Percentiles rank a stretch among this genome's conserved stretches.
Conservation (phyloP, 2,888 invertebrate species). For the Hedya salicella region DNA sequence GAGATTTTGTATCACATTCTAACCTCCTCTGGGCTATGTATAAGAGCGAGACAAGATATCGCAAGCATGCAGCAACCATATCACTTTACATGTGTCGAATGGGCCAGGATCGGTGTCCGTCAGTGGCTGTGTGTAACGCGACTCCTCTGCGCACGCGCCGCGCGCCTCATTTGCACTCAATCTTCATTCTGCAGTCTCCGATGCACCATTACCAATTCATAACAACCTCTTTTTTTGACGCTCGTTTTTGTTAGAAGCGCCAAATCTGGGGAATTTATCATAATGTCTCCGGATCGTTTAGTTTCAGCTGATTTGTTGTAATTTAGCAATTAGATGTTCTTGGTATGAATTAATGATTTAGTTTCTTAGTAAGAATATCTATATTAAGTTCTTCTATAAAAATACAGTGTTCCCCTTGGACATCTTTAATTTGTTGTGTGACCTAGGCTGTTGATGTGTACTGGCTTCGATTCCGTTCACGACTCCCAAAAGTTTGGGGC, state of each 20-base stretch:
- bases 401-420: too few species aligned
- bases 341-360: constrained; percentile 14
- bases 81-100: constrained; percentile 10
- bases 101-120: constrained; percentile 49
- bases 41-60: not conserved
- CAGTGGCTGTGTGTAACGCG: constrained; percentile 59
- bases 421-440: too few species aligned
- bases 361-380: not conserved
- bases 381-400: too few species aligned
- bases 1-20: not conserved
- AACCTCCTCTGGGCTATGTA: not conserved
- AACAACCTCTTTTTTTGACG: constrained; percentile 63
- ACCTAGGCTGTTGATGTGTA: too few species aligned
- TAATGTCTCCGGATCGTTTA: constrained; percentile 38
- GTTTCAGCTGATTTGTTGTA: constrained; percentile 28
- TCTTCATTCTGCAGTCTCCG: constrained; percentile 76
- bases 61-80: not conserved
- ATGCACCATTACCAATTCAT: constrained; percentile 80
- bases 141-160: constrained; percentile 75
- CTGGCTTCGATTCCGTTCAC: too few species aligned
- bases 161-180: constrained; percentile 78
- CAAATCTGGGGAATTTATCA: constrained; percentile 53
- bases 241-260: constrained; percentile 59
- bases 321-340: constrained; percentile 17
- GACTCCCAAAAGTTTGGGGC: too few species aligned